Evolutionary conservation across 2,113 vertebrate species (phyloP).

Genomic region (Oncorhynchus nerka): DNA sequence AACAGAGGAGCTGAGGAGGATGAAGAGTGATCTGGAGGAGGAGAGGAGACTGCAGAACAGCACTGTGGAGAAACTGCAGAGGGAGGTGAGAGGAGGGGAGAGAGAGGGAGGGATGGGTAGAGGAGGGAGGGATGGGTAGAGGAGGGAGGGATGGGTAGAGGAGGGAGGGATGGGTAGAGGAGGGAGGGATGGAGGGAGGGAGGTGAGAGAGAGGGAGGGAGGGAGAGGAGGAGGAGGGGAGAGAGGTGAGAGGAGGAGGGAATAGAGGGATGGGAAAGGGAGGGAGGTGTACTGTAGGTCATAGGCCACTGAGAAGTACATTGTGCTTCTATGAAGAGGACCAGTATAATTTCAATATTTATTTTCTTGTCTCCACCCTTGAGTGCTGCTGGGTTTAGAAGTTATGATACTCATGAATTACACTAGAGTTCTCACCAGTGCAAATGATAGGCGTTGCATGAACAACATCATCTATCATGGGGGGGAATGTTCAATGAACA

Average conservation of each 20-base stretch:
- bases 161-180: accelerated
- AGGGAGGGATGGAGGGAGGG: no score
- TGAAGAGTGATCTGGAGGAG: conserved; percentile 83
- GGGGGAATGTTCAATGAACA: no score
- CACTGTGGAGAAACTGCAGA: conserved; percentile 86
- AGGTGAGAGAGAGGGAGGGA: conserved; percentile 83
- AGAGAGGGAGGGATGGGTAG: conserved; percentile 14
- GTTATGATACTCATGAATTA: no score
- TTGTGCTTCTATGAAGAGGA: no score
- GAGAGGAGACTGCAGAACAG: conserved; percentile 81
- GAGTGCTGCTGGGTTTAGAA: no score
- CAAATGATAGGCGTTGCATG: no score
- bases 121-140: no score
- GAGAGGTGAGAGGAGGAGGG: conserved; percentile 22
- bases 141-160: not conserved
- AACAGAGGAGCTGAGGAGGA: conserved; percentile 82
- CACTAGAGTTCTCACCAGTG: no score
- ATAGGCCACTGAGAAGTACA: not conserved
- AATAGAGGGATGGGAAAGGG: no score
- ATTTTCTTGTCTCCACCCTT: no score
- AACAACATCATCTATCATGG: no score
- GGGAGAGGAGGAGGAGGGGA: conserved; percentile 79
- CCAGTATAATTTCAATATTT: no score
- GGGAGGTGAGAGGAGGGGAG: conserved; percentile 77
- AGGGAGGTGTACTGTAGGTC: not conserved